Percentiles rank a stretch among this genome's conserved stretches.
These are phyloP conservation scores for Lacanobia wlatinum DNA, from an alignment of 2,888 invertebrate species.

Conservation along the genomic window DNA sequence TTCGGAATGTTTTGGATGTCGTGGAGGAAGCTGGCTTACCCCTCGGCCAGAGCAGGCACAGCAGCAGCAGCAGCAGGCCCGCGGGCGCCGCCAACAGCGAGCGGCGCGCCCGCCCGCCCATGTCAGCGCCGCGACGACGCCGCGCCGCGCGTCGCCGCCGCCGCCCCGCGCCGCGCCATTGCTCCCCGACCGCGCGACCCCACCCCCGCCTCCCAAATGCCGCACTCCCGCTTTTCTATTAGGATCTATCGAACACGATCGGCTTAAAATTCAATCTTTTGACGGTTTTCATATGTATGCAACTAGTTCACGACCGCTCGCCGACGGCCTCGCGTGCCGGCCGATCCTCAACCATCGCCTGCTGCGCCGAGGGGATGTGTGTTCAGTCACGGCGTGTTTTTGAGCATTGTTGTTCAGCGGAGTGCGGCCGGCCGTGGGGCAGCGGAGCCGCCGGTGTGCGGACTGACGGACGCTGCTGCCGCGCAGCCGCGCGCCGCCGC, in stretches of 20 bases:
- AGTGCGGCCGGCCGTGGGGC: slow-evolving; percentile 91
- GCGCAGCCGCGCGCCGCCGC: slow-evolving; percentile 81
- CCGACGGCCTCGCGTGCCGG: slow-evolving; percentile 87
- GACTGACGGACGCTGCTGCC: slow-evolving; percentile 86
- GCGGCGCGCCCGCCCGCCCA: slow-evolving; percentile 90
- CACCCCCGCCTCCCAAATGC: slow-evolving; percentile 78
- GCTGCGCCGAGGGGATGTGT: slow-evolving; percentile 82
- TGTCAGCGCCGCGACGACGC: slow-evolving; percentile 88
- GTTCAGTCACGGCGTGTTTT: slow-evolving; percentile 86
- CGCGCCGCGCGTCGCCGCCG: slow-evolving; percentile 85
- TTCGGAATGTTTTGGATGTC: not conserved
- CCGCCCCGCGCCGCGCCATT: slow-evolving; percentile 86
- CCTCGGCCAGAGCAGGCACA: slow-evolving; percentile 89
- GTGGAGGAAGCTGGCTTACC: slow-evolving; percentile 75
- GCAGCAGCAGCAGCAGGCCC: slow-evolving; percentile 90
- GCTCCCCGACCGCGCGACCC: slow-evolving; percentile 71
- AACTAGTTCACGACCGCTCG: slow-evolving; percentile 85
- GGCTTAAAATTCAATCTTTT: slow-evolving; percentile 83
- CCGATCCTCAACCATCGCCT: slow-evolving; percentile 87
- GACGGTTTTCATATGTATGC: slow-evolving; percentile 86
- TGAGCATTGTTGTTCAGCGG: slow-evolving; percentile 90
- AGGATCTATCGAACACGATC: slow-evolving; percentile 85
- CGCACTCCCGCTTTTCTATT: slow-evolving; percentile 84
- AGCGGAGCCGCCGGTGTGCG: slow-evolving; percentile 91
- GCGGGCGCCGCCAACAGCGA: slow-evolving; percentile 90